Conservation (phyloP, 2,113 vertebrate genomes). For the Onychostoma macrolepis region DNA sequence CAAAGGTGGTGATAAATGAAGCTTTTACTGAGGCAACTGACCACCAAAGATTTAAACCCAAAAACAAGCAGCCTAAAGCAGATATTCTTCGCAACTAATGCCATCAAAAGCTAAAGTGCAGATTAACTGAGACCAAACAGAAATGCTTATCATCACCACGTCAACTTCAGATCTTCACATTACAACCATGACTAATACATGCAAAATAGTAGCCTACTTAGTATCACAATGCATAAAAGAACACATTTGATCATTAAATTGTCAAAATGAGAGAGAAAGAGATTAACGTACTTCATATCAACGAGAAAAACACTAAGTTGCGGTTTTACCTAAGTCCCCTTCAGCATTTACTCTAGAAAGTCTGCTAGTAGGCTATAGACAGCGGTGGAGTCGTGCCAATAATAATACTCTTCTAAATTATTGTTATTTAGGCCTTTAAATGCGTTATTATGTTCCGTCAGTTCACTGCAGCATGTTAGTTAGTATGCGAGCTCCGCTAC, state of each 20-base stretch:
- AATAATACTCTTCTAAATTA: not conserved
- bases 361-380: not conserved
- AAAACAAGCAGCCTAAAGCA: slow-evolving; percentile 39
- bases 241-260: not conserved
- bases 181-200: not conserved
- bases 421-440: slow-evolving; percentile 8
- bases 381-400: not conserved
- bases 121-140: not conserved
- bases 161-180: not conserved
- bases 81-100: not conserved
- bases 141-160: not conserved
- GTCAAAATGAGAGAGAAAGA: not conserved
- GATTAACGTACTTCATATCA: not conserved
- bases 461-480: slow-evolving; percentile 40
- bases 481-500: slow-evolving; percentile 32
- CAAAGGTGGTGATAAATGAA: slow-evolving; percentile 57
- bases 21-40: slow-evolving; percentile 57
- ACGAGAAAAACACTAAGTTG: not conserved
- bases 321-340: not conserved
- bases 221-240: not conserved
- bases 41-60: slow-evolving; percentile 47
- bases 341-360: not conserved
- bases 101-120: not conserved
- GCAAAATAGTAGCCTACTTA: not conserved
- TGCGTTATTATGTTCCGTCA: not conserved